A percentile compares a stretch with the other conserved stretches of the same genome.
phyloP scores from a whole-genome alignment of 2,797 vertebrate species.

The Acanthurus leucopareius region DNA sequence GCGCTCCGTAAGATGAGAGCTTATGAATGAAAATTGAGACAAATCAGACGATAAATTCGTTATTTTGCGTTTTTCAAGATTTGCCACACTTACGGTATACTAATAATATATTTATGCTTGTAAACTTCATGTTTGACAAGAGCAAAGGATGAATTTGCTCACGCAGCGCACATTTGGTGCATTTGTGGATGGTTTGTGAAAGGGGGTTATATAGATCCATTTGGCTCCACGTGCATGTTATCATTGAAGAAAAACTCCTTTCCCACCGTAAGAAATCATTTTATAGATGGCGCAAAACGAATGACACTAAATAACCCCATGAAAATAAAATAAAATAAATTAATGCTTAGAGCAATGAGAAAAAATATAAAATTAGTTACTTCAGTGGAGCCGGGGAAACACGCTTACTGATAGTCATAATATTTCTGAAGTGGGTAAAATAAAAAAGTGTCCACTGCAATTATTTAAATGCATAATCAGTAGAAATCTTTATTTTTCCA shows the following conservation, averaged over 20 bases:
- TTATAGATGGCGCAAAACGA: constrained; percentile 11
- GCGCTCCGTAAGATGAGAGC: constrained; percentile 19
- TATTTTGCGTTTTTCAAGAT: not conserved
- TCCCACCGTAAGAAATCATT: constrained; percentile 32
- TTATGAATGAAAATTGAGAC: constrained; percentile 16
- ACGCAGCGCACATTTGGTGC: constrained; percentile 63
- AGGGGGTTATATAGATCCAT: constrained; percentile 27
- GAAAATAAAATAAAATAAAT: not conserved
- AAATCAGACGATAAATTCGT: not conserved
- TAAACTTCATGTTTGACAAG: not conserved
- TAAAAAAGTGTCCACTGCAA: constrained; percentile 37
- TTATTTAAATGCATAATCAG: constrained; percentile 75
- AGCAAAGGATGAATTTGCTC: constrained; percentile 31
- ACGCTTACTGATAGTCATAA: not conserved
- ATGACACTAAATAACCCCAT: not conserved
- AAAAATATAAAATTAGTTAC: not conserved
- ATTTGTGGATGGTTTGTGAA: constrained; percentile 59
- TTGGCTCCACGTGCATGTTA: constrained; percentile 45
- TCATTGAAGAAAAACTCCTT: constrained; percentile 18
- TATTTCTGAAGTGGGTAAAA: not conserved
- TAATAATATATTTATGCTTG: not conserved
- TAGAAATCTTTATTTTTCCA: constrained; percentile 86
- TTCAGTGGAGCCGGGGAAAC: not conserved
- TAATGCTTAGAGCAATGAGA: not conserved
- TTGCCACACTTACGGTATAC: not conserved